Percentiles rank a stretch among this genome's conserved stretches.
Evolutionary conservation across 2,113 vertebrate species (phyloP).

Genomic region (rat (Rattus norvegicus)): GRCr8 NC_086024.1:35474501-35475000

Average conservation of each 20-base stretch:
- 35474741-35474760: neutral
- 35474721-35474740: neutral
- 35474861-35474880: constrained; percentile 68
- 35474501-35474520: constrained; percentile 4
- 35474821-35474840: constrained; percentile 57
- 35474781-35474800: constrained; percentile 59
- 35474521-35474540: neutral
- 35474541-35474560: neutral
- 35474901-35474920: constrained; percentile 69
- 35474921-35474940: constrained; percentile 71
- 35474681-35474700: constrained; percentile 52
- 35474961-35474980: constrained; percentile 79
- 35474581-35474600: constrained; percentile 23
- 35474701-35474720: neutral
- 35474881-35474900: constrained; percentile 45
- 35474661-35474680: constrained; percentile 38
- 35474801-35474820: constrained; percentile 64
- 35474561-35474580: neutral
- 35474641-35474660: constrained; percentile 39
- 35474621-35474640: constrained; percentile 26
- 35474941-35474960: constrained; percentile 75
- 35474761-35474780: neutral
- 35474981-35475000: constrained; percentile 77
- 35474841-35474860: constrained; percentile 74
- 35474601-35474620: neutral